Conservation (phyloP, 1,140 invertebrate genomes). For the Dinoponera quadriceps region DNA sequence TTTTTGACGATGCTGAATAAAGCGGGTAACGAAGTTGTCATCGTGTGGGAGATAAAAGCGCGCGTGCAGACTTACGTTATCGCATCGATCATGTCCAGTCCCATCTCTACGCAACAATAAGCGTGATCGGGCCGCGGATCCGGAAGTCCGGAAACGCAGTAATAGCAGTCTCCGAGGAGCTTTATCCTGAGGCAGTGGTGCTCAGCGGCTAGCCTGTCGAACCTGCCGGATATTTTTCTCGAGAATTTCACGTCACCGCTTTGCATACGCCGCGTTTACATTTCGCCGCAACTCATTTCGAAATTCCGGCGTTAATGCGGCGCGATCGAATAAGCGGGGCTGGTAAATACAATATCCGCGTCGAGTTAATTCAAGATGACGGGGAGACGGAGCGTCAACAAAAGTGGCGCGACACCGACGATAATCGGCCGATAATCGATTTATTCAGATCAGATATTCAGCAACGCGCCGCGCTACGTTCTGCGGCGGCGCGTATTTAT, state of each 20-base stretch:
- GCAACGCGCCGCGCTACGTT: conserved; percentile 23
- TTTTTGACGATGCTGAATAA: not conserved
- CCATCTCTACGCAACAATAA: conserved; percentile 98
- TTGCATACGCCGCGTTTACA: not conserved
- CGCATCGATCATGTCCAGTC: conserved; percentile 98
- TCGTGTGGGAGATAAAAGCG: not conserved
- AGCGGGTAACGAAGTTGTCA: not conserved
- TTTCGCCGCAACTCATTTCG: not conserved
- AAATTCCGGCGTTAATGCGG: not conserved
- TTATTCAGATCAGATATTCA: conserved; percentile 56
- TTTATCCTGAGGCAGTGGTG: conserved; percentile 97
- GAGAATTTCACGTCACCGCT: not conserved
- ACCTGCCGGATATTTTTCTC: conserved; percentile 86
- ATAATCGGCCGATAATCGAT: conserved; percentile 29
- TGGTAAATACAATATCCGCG: not conserved
- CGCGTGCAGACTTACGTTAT: conserved; percentile 92
- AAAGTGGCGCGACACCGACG: conserved; percentile 22
- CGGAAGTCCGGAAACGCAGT: conserved; percentile 96
- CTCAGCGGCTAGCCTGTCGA: conserved; percentile 95
- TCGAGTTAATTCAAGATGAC: conserved; percentile 27
- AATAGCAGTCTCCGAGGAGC: conserved; percentile 97
- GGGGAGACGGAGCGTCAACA: conserved; percentile 11
- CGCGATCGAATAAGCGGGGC: not conserved
- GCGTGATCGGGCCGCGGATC: conserved; percentile 96
- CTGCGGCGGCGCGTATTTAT: conserved; percentile 35